Conservation (phyloP, 2,888 invertebrate genomes). For the Drosophila austrosaltans region DNA sequence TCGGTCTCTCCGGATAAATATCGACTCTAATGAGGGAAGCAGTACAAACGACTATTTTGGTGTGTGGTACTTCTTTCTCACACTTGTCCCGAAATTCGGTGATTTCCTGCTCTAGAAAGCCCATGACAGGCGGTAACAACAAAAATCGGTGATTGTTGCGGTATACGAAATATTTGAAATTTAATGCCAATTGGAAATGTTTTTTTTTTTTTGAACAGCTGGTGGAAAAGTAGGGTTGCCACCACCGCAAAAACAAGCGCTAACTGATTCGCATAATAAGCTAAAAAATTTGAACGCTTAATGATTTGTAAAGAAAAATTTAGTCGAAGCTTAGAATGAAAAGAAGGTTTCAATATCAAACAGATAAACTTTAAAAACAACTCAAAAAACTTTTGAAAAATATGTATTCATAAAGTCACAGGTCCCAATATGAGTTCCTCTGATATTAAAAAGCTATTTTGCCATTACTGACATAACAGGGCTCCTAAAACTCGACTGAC, state of each 20-base stretch:
- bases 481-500: constrained; percentile 22
- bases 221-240: neutral
- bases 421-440: too few species aligned
- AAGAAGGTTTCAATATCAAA: neutral
- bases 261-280: neutral
- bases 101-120: constrained; percentile 87
- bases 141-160: neutral
- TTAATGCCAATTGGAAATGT: constrained; percentile 4
- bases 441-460: neutral
- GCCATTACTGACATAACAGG: neutral
- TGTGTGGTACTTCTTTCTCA: constrained; percentile 86
- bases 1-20: constrained; percentile 85
- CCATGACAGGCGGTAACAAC: constrained; percentile 83
- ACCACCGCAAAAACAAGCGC: neutral
- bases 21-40: constrained; percentile 87
- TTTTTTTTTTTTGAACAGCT: constrained; percentile 1
- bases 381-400: neutral
- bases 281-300: neutral
- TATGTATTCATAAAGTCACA: neutral
- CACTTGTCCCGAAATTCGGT: constrained; percentile 87
- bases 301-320: neutral
- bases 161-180: neutral
- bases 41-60: constrained; percentile 87
- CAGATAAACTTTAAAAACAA: neutral
- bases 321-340: neutral